phyloP scores from a whole-genome alignment of 2,113 vertebrate species.

The Abramis brama region DNA sequence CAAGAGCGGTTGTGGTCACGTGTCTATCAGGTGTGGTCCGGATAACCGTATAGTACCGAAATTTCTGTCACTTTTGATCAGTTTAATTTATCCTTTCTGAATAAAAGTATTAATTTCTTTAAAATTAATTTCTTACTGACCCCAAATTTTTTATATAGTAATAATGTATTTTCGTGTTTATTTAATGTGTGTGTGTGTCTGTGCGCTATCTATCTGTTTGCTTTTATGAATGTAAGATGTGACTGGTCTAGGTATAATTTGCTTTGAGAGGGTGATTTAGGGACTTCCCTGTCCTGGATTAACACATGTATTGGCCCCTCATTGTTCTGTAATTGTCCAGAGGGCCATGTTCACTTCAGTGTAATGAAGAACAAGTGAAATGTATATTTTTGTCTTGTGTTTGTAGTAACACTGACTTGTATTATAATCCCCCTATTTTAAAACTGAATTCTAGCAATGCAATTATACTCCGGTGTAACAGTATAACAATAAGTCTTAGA shows the following conservation, averaged over 20 bases:
- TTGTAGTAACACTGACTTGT: not conserved
- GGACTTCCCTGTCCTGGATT: not conserved
- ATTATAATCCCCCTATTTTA: not conserved
- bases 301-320: constrained; percentile 13
- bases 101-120: too few relatives aligned
- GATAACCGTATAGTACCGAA: too few relatives aligned
- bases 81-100: too few relatives aligned
- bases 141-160: too few relatives aligned
- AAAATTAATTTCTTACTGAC: too few relatives aligned
- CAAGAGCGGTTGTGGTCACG: too few relatives aligned
- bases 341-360: not conserved
- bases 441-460: not conserved
- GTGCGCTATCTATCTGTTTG: not conserved
- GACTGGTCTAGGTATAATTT: not conserved
- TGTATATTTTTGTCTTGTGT: not conserved
- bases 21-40: too few relatives aligned
- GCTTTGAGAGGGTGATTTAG: not conserved
- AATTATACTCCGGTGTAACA: not conserved
- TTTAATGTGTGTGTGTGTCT: too few relatives aligned
- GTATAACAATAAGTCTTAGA: not conserved
- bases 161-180: too few relatives aligned
- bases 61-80: too few relatives aligned
- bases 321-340: not conserved
- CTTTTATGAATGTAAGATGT: not conserved
- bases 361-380: not conserved